A percentile compares a stretch with the other conserved stretches of the same genome.
Conservation (phyloP, 2,888 invertebrate genomes). For the Onchidella celtica region DNA sequence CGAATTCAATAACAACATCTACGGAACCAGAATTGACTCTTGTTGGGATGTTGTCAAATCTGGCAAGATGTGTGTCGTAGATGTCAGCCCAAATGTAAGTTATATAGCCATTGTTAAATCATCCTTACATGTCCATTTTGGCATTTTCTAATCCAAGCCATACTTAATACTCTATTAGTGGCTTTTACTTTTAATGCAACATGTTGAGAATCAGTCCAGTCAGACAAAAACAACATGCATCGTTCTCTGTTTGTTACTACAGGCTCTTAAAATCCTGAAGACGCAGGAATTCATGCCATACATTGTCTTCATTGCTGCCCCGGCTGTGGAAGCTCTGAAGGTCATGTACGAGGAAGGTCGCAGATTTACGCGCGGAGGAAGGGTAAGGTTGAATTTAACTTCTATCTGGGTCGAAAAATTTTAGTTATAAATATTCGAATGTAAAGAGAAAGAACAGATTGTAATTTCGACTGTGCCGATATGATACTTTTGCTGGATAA, state of each 20-base stretch:
- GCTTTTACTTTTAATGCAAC: too few relatives aligned
- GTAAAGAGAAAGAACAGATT: not conserved
- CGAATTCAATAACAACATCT: slow-evolving; percentile 97
- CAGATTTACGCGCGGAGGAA: slow-evolving; percentile 64
- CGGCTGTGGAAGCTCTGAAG: slow-evolving; percentile 91
- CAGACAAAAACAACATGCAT: too few relatives aligned
- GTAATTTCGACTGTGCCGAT: not conserved
- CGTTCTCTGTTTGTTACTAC: too few relatives aligned
- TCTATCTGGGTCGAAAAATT: too few relatives aligned
- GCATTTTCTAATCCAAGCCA: too few relatives aligned
- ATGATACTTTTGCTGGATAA: not conserved
- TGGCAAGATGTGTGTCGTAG: slow-evolving; percentile 98
- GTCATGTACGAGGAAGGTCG: slow-evolving; percentile 78
- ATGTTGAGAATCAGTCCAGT: too few relatives aligned
- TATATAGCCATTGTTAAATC: too few relatives aligned
- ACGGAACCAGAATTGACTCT: slow-evolving; percentile 96
- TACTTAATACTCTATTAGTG: too few relatives aligned
- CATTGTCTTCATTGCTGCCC: slow-evolving; percentile 98
- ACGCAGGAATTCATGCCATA: slow-evolving; percentile 97
- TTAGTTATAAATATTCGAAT: too few relatives aligned
- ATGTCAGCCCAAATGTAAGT: slow-evolving; percentile 89
- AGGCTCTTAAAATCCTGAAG: slow-evolving; percentile 94
- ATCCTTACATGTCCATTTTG: too few relatives aligned
- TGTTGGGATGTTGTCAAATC: slow-evolving; percentile 96
- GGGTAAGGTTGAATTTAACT: too few relatives aligned